These are phyloP conservation scores for Salminus brasiliensis DNA, from an alignment of 2,113 vertebrate genomes.

Conservation along the genomic window DNA sequence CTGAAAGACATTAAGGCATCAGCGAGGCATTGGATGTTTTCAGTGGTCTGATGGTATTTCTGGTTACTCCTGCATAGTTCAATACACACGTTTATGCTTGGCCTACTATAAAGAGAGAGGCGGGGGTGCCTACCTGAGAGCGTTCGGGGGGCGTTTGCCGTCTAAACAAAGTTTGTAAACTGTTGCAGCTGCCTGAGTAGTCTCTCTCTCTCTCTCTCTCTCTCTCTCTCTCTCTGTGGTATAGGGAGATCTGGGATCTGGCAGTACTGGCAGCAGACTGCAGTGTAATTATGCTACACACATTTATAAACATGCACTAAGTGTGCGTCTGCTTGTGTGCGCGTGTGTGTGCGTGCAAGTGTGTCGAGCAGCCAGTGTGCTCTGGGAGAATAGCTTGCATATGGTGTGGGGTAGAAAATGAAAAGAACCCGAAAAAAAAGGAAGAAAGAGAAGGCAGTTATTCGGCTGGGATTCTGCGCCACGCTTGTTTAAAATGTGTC, in stretches of 20 bases:
- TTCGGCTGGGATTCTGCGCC: conserved; percentile 24
- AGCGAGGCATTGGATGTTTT: conserved; percentile 18
- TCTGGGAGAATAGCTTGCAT: conserved; percentile 40
- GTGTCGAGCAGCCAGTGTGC: conserved; percentile 22
- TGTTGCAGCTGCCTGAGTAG: conserved; percentile 68
- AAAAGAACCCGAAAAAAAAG: not conserved
- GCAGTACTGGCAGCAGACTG: conserved; percentile 24
- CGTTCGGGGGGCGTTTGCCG: conserved; percentile 72
- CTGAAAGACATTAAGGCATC: not conserved
- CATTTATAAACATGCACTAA: conserved; percentile 44
- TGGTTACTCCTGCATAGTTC: conserved; percentile 68
- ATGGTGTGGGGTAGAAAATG: conserved; percentile 37
- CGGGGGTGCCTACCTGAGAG: conserved; percentile 46
- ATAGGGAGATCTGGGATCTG: conserved; percentile 9
- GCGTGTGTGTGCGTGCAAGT: conserved; percentile 19
- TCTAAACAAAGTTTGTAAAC: conserved; percentile 73
- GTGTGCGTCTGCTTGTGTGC: conserved; percentile 25
- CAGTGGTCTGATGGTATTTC: conserved; percentile 64
- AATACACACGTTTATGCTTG: conserved; percentile 72
- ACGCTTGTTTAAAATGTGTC: conserved; percentile 29
- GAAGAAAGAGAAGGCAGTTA: not conserved
- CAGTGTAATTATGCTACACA: conserved; percentile 50
- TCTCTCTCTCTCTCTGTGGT: conserved; percentile 25
- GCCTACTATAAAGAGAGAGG: conserved; percentile 42
- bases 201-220: conserved; percentile 14